Percentiles rank a stretch among this genome's conserved stretches.
Evolutionary conservation across 2,888 invertebrate genomes (phyloP).

Genomic region (Chymomyza amoena): DNA sequence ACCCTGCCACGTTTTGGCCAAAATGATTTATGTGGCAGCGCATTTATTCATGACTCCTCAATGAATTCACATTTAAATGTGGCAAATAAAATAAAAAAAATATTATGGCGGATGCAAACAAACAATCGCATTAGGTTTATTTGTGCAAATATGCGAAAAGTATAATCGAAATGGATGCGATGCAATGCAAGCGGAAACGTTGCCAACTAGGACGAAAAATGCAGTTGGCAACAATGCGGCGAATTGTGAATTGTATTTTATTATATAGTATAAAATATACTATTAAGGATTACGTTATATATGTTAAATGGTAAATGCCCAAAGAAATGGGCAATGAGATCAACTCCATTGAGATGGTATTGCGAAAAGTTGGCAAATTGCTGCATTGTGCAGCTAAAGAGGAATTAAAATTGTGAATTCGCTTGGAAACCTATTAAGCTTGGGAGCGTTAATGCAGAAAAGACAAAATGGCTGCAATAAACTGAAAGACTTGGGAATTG

Average conservation of each 20-base stretch:
- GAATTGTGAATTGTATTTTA: neutral
- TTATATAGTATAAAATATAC: neutral
- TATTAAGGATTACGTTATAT: neutral
- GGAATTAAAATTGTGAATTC: neutral
- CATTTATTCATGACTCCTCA: neutral
- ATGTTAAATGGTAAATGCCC: neutral
- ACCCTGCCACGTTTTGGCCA: neutral
- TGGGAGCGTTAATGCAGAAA: neutral
- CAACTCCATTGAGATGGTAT: neutral
- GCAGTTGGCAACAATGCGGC: neutral
- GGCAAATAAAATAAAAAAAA: neutral
- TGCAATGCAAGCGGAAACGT: neutral
- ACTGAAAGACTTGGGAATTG: neutral
- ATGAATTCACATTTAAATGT: conserved; percentile 1
- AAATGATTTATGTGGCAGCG: neutral
- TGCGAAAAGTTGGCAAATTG: neutral
- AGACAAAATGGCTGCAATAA: neutral
- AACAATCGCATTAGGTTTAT: conserved; percentile 21
- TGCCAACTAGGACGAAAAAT: conserved; percentile 3
- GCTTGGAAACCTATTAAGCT: neutral
- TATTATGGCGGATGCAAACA: conserved; percentile 1
- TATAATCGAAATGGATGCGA: conserved; percentile 6
- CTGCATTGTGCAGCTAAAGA: neutral
- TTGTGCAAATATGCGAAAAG: conserved; percentile 10
- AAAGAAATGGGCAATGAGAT: neutral